Evolutionary conservation across 2,797 vertebrate species (phyloP).

Genomic region (Spondyliosoma cantharus): DNA sequence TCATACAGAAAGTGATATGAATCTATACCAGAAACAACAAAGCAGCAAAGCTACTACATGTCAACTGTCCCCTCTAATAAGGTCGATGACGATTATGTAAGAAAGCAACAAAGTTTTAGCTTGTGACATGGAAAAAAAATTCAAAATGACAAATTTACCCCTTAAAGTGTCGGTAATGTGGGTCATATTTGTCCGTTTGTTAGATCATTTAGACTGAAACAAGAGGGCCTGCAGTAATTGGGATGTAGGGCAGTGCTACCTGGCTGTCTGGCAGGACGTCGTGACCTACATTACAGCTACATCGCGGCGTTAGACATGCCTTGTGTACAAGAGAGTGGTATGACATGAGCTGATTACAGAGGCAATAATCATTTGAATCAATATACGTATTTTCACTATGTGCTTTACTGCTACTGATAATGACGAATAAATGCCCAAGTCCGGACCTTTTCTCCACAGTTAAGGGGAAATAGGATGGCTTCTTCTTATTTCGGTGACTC

Average conservation of each 20-base stretch:
- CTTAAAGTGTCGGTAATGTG: background rate
- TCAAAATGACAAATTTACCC: background rate
- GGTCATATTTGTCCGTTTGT: slow-evolving; percentile 1
- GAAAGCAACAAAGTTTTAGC: background rate
- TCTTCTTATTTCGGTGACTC: background rate
- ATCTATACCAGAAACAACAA: background rate
- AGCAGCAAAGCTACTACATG: background rate
- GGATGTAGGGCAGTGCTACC: slow-evolving; percentile 22
- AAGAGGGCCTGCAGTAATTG: background rate
- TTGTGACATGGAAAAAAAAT: background rate
- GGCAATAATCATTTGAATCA: background rate
- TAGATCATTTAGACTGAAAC: slow-evolving; percentile 5
- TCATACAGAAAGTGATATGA: background rate
- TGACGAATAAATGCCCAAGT: background rate
- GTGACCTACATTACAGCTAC: slow-evolving; percentile 50
- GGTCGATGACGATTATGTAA: background rate
- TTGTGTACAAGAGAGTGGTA: background rate
- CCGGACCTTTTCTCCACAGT: background rate
- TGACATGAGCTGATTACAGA: slow-evolving; percentile 9
- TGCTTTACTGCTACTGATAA: background rate
- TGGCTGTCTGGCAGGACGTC: slow-evolving; percentile 38
- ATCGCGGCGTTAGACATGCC: slow-evolving; percentile 9
- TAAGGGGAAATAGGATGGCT: no score
- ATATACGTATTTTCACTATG: no score
- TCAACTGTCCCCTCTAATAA: background rate